Evolutionary conservation across 2,113 vertebrate species (phyloP).

Genomic region (Actenoides lindsayi): DNA sequence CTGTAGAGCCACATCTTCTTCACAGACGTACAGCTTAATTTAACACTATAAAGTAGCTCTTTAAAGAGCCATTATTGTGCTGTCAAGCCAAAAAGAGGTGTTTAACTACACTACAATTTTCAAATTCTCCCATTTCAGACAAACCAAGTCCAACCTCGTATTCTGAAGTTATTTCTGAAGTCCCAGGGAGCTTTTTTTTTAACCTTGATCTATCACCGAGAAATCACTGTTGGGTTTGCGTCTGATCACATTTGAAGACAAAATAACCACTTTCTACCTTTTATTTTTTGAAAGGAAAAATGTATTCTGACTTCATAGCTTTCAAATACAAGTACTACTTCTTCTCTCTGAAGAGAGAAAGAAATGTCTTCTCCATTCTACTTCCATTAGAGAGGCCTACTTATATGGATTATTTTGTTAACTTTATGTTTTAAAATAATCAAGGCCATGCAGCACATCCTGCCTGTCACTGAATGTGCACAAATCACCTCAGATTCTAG

Average conservation of each 20-base stretch:
- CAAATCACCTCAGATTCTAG: neutral
- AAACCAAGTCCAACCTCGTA: neutral
- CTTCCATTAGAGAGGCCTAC: neutral
- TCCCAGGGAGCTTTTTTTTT: neutral
- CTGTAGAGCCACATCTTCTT: neutral
- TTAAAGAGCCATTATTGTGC: neutral
- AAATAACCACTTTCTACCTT: neutral
- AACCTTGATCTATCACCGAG: neutral
- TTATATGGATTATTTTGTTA: neutral
- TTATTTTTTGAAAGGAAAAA: neutral
- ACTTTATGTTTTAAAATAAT: neutral
- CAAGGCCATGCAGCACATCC: neutral
- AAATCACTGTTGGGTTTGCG: neutral
- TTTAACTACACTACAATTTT: neutral
- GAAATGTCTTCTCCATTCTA: neutral
- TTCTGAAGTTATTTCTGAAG: neutral
- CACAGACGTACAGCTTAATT: neutral
- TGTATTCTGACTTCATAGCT: neutral
- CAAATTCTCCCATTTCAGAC: neutral
- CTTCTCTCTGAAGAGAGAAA: neutral
- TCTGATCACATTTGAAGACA: neutral
- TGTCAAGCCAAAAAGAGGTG: neutral
- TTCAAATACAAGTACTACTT: neutral
- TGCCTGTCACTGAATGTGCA: neutral
- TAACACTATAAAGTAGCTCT: neutral